Evolutionary conservation across 1,140 invertebrate genomes (phyloP), one percentile per base, ranked within the genome.

Genomic region (Mamestra configurata): DNA sequence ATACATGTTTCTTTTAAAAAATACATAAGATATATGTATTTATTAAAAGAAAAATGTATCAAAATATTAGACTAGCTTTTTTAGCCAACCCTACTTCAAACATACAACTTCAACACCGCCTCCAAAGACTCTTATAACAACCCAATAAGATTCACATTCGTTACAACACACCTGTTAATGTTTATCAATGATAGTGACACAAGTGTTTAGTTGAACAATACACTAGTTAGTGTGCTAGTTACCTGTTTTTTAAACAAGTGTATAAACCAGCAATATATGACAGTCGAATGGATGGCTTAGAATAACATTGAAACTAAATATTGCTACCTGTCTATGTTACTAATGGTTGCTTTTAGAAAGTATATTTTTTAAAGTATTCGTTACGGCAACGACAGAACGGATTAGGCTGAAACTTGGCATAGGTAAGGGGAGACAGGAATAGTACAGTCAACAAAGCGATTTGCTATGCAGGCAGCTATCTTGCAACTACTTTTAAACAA

Each of bases 161-260:
- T 53, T 15, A 13, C 8, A 37, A 27, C 22, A 1, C 22, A 70
- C 43, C 37, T 51, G 22, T 35, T 64, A 27, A 37, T 66, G 43
- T 77, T 61, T 77, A 55, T 68, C 27, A 66, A 77, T 77, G 27
- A 40, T 64, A 77, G 59, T 77, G 64, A 46, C 75, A 77, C 75
- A 77, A 77, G 75, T 77, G 75, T 77, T 77, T 77, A 40, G 46
- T 40, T 35, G 46, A 40, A 77, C 75, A 77, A 77, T 77, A 77
- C 75, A 68, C 57, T 61, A 37, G 75, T 77, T 53, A 55, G 61
- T 77, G 75, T 55, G 49, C 43, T 46, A 77, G 59, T 53, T 66
- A 77, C 59, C 59, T 53, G 75, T 77, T 77, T 49, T 77, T 68
- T 18, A 61, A 61, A 75, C 72, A 57, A 20, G 72, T 64, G 24